Evolutionary conservation across 2,113 vertebrate genomes (phyloP), one percentile per base, ranked within the genome.

Genomic region (Triplophysa dalaica): DNA sequence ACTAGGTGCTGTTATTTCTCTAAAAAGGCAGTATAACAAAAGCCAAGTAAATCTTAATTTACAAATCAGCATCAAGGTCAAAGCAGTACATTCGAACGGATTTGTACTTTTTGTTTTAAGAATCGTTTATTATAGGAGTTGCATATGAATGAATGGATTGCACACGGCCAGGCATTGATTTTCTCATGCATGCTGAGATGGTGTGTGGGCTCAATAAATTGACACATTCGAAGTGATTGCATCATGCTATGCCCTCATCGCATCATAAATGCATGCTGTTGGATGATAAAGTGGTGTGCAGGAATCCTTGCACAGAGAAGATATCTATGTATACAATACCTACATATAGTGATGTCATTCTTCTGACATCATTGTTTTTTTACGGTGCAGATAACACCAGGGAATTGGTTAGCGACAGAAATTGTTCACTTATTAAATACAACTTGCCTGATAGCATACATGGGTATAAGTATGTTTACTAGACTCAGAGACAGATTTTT

Each of bases 301-400:
- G 50, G 33, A 41, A 3, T 43, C 19, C 58, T 45, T 8, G 12
- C 26, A 70, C 9, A 70, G 9, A 43, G 4, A 56, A 0, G 8
- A n/a, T 56, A n/a, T 17, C 54, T n/a, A 19, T 29, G 26, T 29
- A 29, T 29, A 29, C 2, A 19, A 70, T 13, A 19, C 8, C 24
- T 24, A 62, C n/a, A 50, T 50, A 29, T 50, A 63, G 63, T 75
- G 38, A 75, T 41, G 48, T 63, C 16, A 29, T 63, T 75, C 58
- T 75, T 19, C 21, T n/a, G 3, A 16, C 2, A 5, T 33, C 33
- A 33, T 33, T 33, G 33, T 24, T 33, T 29, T 63, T 16, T 24
- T 8, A 19, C n/a, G n/a, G n/a, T 50, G 13, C 14, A 26, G 17
- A 38, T 58, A 19, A 29, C 22, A 48, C 19, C 0, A 24, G 0